A percentile compares a stretch with the other conserved stretches of the same genome.
Evolutionary conservation across 2,888 invertebrate genomes (phyloP).

Genomic region (Lepidochrysops patricia): DNA sequence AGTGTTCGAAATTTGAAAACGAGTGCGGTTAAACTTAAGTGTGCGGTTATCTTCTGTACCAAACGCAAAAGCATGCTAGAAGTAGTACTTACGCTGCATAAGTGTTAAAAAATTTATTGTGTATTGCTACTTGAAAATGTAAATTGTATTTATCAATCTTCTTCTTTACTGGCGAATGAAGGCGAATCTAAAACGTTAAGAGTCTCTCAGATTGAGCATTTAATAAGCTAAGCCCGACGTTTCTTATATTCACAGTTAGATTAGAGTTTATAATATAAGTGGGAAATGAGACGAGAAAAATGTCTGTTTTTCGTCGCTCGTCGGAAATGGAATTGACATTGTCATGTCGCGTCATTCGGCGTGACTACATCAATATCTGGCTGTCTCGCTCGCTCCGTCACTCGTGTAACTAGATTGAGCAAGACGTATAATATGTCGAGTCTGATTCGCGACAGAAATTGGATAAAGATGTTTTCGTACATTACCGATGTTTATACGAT

Average conservation of each 20-base stretch:
- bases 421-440: background rate
- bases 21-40: too few species aligned
- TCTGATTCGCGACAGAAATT: background rate
- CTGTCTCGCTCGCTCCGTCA: slow-evolving; percentile 17
- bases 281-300: slow-evolving; percentile 10
- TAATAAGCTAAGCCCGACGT: background rate
- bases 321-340: slow-evolving; percentile 24
- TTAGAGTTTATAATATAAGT: background rate
- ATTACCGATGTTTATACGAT: background rate
- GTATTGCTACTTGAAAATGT: too few species aligned
- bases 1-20: too few species aligned
- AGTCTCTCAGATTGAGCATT: background rate
- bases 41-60: too few species aligned
- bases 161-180: background rate
- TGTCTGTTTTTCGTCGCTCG: slow-evolving; percentile 23
- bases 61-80: too few species aligned
- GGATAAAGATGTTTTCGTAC: background rate
- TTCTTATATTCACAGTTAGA: background rate
- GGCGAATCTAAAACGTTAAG: background rate
- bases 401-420: background rate
- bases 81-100: too few species aligned
- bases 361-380: slow-evolving; percentile 43
- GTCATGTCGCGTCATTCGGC: slow-evolving; percentile 26
- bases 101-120: too few species aligned
- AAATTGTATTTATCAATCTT: too few species aligned